Evolutionary conservation across 2,888 invertebrate species (phyloP).

Genomic region (Achlya flavicornis): DNA sequence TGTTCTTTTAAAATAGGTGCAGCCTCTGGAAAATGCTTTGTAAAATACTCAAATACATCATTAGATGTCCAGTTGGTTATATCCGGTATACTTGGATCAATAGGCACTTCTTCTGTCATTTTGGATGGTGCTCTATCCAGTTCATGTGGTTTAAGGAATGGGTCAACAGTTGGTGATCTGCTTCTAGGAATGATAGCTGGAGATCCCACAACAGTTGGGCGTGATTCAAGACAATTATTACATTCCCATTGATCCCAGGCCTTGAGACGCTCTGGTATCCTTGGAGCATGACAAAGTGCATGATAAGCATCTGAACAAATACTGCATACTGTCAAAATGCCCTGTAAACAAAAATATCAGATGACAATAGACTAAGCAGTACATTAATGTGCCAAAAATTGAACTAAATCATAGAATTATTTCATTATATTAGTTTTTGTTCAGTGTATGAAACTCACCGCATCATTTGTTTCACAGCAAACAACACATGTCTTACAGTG

Average conservation of each 20-base stretch:
- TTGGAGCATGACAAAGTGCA: conserved; percentile 90
- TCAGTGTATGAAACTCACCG: conserved; percentile 78
- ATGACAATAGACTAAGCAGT: conserved; percentile 1
- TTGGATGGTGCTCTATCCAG: conserved; percentile 72
- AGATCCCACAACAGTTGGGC: conserved; percentile 64
- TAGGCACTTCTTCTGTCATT: conserved; percentile 66
- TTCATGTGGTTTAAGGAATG: conserved; percentile 77
- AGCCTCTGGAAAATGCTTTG: conserved; percentile 90
- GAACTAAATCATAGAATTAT: background rate
- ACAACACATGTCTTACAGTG: conserved; percentile 94
- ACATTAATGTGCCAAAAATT: background rate
- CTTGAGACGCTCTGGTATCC: conserved; percentile 82
- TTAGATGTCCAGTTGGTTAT: conserved; percentile 92
- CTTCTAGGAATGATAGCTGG: conserved; percentile 64
- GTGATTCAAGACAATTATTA: conserved; percentile 84
- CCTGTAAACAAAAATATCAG: conserved; percentile 73
- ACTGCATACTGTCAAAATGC: conserved; percentile 90
- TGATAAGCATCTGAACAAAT: conserved; percentile 94
- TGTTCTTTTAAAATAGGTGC: conserved; percentile 92
- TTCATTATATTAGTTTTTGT: background rate
- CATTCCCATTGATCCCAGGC: conserved; percentile 89
- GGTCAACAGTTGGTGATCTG: conserved; percentile 59
- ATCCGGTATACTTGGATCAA: conserved; percentile 90
- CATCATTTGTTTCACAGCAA: conserved; percentile 90
- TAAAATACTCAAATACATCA: conserved; percentile 92